These are phyloP conservation scores for Amphipoea oculea DNA, from an alignment of 2,888 invertebrate genomes.

Conservation along the genomic window DNA sequence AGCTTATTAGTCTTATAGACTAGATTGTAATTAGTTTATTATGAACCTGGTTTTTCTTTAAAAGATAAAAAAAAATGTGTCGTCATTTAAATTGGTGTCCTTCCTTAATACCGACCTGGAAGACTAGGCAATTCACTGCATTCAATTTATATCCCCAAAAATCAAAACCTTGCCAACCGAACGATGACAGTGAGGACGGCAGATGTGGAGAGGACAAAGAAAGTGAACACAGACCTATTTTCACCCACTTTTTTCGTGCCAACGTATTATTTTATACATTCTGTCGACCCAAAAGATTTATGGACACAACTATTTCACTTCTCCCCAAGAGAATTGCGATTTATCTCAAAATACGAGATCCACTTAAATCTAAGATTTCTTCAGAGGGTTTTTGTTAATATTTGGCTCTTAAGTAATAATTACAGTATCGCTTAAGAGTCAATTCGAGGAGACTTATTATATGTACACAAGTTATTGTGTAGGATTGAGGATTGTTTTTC, in stretches of 20 bases:
- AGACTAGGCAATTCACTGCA: neutral
- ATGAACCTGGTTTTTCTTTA: neutral
- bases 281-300: constrained; percentile 2
- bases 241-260: neutral
- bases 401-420: constrained; percentile 18
- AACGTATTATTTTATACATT: constrained; percentile 1
- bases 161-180: neutral
- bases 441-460: neutral
- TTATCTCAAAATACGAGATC: constrained; percentile 1
- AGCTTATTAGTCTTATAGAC: neutral
- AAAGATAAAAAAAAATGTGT: neutral
- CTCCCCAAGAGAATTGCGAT: constrained; percentile 1
- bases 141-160: neutral
- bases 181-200: neutral
- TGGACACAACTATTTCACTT: neutral
- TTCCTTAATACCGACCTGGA: neutral
- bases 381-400: constrained; percentile 8
- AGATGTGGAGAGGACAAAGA: neutral
- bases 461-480: no score
- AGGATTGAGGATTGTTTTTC: neutral
- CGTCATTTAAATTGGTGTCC: neutral
- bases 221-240: neutral
- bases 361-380: constrained; percentile 27
- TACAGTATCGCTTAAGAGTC: neutral
- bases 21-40: neutral